phyloP scores from a whole-genome alignment of 2,797 vertebrate genomes.

The Acipenser oxyrinchus region DNA sequence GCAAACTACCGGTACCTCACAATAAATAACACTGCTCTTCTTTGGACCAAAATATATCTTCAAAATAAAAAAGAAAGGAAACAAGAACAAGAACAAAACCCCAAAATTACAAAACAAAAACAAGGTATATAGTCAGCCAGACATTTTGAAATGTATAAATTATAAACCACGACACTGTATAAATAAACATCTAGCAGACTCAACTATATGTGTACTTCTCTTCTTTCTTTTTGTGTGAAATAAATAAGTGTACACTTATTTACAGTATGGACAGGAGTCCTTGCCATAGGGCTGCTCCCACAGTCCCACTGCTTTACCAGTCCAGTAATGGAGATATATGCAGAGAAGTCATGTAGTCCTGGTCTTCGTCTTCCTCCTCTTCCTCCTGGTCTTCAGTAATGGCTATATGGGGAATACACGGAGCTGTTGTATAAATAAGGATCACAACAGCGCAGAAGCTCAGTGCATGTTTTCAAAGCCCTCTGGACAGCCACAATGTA shows the following conservation, averaged over 20 bases:
- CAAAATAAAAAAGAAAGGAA: conserved; percentile 61
- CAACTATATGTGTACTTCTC: conserved; percentile 98
- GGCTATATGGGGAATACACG: conserved; percentile 99
- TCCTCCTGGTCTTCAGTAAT: conserved; percentile 97
- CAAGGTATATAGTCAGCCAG: conserved; percentile 93
- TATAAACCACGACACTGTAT: conserved; percentile 98
- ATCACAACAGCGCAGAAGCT: conserved; percentile 91
- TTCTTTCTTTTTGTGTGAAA: conserved; percentile 89
- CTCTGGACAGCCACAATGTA: conserved; percentile 76
- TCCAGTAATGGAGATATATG: conserved; percentile 95
- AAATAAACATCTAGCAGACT: conserved; percentile 99
- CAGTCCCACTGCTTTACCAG: conserved; percentile 81
- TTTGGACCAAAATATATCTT: conserved; percentile 99
- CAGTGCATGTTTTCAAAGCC: conserved; percentile 75
- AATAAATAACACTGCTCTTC: conserved; percentile 99
- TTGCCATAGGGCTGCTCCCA: conserved; percentile 77
- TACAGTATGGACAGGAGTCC: conserved; percentile 96
- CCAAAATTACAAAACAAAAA: conserved; percentile 46
- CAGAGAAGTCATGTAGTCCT: conserved; percentile 91
- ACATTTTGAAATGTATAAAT: conserved; percentile 98
- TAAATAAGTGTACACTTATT: conserved; percentile 99
- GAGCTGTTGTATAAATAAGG: conserved; percentile 97
- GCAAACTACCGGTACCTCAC: conserved; percentile 71
- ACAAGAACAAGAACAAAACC: conserved; percentile 36
- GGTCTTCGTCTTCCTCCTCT: conserved; percentile 92